A percentile compares a stretch with the other conserved stretches of the same genome.
Evolutionary conservation across 64 coral and sea anemone genomes (phyloP).

Genomic region (Anthopleura sola): DNA sequence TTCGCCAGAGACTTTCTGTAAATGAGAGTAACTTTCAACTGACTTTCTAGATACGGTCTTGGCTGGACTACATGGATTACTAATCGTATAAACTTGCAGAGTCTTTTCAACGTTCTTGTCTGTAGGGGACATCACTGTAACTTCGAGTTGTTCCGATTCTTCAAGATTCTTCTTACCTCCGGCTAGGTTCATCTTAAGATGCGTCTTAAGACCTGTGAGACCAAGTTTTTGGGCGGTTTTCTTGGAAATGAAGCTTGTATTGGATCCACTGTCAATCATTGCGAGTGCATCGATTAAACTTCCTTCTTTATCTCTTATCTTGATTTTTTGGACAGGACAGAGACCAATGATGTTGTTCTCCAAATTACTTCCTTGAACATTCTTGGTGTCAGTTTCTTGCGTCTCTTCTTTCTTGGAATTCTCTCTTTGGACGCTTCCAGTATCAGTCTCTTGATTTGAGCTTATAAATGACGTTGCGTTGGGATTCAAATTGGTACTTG

Average conservation of each 20-base stretch:
- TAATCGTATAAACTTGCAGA: slow-evolving; percentile 22
- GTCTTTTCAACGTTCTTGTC: slow-evolving; percentile 14
- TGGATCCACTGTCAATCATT: slow-evolving; percentile 52
- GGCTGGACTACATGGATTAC: slow-evolving; percentile 37
- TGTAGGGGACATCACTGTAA: background rate
- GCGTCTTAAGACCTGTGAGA: slow-evolving; percentile 22
- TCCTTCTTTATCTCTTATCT: slow-evolving; percentile 27
- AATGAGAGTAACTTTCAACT: slow-evolving; percentile 38
- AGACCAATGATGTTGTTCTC: too few relatives aligned
- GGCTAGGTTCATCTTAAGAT: slow-evolving; percentile 35
- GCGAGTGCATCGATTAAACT: slow-evolving; percentile 15
- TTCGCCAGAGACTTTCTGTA: slow-evolving; percentile 24
- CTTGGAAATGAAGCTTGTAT: slow-evolving; percentile 49
- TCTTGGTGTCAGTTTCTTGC: too few relatives aligned
- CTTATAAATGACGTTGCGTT: background rate
- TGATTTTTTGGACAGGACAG: slow-evolving; percentile 51
- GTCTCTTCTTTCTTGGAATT: background rate
- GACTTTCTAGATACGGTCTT: slow-evolving; percentile 36
- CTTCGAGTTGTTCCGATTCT: background rate
- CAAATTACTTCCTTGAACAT: too few relatives aligned
- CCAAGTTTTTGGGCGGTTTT: slow-evolving; percentile 28
- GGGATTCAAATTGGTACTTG: background rate
- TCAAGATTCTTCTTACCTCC: slow-evolving; percentile 13
- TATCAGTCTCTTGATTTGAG: background rate
- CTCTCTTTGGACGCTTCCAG: background rate